Conservation (phyloP, 2,113 vertebrate genomes). For the Chaetorhynchus papuensis region DNA sequence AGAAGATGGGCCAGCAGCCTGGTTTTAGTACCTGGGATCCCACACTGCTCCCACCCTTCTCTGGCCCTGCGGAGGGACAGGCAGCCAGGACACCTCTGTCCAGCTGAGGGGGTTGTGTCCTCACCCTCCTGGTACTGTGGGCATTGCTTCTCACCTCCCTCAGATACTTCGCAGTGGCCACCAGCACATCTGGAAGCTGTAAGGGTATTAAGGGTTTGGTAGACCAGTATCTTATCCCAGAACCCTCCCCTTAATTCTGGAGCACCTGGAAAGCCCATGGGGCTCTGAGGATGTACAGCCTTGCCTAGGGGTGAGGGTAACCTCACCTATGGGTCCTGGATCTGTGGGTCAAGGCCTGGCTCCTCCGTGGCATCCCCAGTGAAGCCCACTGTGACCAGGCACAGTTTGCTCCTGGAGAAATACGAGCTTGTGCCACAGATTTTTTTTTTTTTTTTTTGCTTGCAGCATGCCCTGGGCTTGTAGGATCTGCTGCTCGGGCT, state of each 20-base stretch:
- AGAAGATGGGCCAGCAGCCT: not conserved
- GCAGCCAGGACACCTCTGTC: not conserved
- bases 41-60: not conserved
- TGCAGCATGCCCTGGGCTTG: not conserved
- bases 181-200: not conserved
- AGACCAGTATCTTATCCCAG: not conserved
- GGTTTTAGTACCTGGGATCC: not conserved
- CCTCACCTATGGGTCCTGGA: not conserved
- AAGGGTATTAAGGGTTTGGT: not conserved
- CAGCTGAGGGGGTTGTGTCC: not conserved
- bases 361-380: accelerated
- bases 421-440: accelerated
- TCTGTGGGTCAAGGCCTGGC: not conserved
- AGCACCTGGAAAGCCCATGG: not conserved
- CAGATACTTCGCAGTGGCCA: not conserved
- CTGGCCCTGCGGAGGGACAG: accelerated
- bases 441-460: accelerated
- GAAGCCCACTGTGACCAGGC: not conserved
- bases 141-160: not conserved
- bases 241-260: not conserved
- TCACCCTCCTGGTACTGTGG: not conserved
- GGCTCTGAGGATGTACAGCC: not conserved
- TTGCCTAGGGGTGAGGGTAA: not conserved
- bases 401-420: not conserved
- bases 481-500: not conserved